Evolutionary conservation across 2,888 invertebrate species (phyloP), one percentile per base, ranked within the genome.

Genomic region (Deilephila porcellus): DNA sequence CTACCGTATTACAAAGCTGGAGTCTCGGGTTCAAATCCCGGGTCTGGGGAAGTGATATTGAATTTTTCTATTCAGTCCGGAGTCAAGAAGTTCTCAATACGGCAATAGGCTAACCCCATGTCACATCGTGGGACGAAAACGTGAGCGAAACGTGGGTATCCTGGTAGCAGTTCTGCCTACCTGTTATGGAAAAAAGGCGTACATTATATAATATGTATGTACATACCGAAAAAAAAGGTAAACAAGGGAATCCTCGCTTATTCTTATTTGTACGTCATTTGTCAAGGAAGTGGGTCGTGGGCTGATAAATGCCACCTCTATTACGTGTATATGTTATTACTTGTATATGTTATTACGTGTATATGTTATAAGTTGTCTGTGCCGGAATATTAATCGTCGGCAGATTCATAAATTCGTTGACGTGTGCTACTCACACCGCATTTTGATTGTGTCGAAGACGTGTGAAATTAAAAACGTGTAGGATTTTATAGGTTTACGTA

Each of bases 301-400:
- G 37, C 34, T 63, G 63, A 63, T 63, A 37, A 63, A 63, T 63
- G n/a, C 8, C 37, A 63, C 63, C 63, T 63, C 37, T 63, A 63
- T 63, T 63, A 63, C 37, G 34, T 37, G n/a, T 63, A 63, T 63
- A 19, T 29, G 29, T 62, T 7, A 25, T 25, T 63, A 63, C 37
- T n/a, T 37, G n/a, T 63, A 63, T 63, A 19, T 29, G 29, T 62
- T 63, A 63, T 63, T 63, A 63, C 37, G 34, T 37, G n/a, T 63
- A 63, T 63, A 19, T 29, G 29, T 62, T 7, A 32, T 19, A 63
- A 34, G 34, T 63, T 63, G 63, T 63, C 63, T 20, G 63, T 63
- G 34, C 8, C 37, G 32, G 63, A 63, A 32, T 29, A 62, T 63
- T 63, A 63, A 63, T 63, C 32, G 63, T 63, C n/a, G 37, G 34